phyloP scores from a whole-genome alignment of 2,888 invertebrate species.

The Chymomyza caudatula region DNA sequence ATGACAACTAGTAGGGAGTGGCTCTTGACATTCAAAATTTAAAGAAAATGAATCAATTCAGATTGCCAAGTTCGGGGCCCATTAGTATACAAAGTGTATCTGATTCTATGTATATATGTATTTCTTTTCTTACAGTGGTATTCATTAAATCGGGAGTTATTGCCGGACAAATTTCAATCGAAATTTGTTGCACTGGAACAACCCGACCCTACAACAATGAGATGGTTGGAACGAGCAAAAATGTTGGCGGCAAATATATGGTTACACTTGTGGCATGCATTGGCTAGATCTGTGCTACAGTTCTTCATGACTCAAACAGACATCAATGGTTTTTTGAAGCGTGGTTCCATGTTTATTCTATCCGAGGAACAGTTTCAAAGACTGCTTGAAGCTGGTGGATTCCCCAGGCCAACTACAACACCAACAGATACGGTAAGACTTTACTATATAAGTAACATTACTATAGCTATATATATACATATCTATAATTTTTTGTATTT shows the following conservation, averaged over 20 bases:
- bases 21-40: too few species aligned
- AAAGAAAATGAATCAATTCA: not conserved
- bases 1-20: not conserved
- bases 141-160: constrained; percentile 61
- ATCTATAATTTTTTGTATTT: too few species aligned
- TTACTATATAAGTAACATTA: not conserved
- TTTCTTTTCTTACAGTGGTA: constrained; percentile 73
- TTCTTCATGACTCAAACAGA: constrained; percentile 97
- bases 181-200: constrained; percentile 74
- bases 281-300: constrained; percentile 90
- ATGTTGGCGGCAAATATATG: constrained; percentile 80
- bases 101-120: not conserved
- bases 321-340: constrained; percentile 93
- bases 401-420: constrained; percentile 40
- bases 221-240: constrained; percentile 76
- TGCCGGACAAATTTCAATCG: constrained; percentile 72
- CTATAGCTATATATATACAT: not conserved
- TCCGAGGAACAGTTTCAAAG: constrained; percentile 88
- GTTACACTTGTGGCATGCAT: constrained; percentile 92
- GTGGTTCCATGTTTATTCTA: constrained; percentile 98
- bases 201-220: constrained; percentile 74
- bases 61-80: not conserved
- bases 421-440: constrained; percentile 55
- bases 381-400: constrained; percentile 73
- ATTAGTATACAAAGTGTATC: not conserved